These are phyloP conservation scores for Tauraco hartlaubi DNA, from an alignment of 2,797 vertebrate species.

Conservation along the genomic window DNA sequence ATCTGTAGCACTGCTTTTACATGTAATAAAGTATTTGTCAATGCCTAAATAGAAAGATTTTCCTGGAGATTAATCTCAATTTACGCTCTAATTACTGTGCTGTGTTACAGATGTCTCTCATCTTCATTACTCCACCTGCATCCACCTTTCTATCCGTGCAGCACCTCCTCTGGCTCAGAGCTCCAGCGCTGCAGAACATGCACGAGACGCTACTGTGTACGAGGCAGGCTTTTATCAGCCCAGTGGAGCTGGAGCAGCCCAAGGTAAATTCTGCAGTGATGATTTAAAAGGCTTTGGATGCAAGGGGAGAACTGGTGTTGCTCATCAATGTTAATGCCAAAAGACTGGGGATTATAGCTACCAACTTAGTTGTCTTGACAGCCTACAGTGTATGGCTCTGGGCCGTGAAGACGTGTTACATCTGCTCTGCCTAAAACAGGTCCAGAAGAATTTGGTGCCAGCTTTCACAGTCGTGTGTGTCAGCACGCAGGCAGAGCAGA, in stretches of 20 bases:
- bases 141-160: background rate
- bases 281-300: background rate
- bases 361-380: background rate
- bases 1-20: background rate
- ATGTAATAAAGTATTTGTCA: background rate
- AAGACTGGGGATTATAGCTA: background rate
- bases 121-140: background rate
- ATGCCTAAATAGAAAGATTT: background rate
- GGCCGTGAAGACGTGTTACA: rapidly evolving
- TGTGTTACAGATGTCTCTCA: background rate
- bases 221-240: background rate
- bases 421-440: background rate
- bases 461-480: background rate
- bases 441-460: background rate
- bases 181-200: rapidly evolving
- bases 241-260: background rate
- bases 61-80: background rate
- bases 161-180: background rate
- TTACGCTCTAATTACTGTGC: background rate
- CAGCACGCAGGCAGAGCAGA: background rate
- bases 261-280: background rate
- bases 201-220: rapidly evolving
- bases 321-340: background rate
- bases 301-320: background rate
- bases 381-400: background rate